Conservation (phyloP, 2,888 invertebrate species). For the Zaprionus bogoriensis region DNA sequence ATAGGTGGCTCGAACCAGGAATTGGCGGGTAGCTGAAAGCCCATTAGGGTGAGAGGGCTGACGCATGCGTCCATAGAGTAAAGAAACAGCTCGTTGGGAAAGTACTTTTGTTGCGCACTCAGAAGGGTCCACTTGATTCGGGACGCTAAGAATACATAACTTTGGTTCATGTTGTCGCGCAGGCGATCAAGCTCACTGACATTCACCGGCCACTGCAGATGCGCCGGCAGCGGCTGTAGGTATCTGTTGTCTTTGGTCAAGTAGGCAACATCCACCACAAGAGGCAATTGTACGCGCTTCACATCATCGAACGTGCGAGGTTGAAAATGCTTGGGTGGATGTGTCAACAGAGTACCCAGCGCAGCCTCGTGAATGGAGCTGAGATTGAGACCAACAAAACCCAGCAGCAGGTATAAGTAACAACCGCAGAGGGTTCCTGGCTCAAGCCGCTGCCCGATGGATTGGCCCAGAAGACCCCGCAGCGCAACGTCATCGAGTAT, state of each 20-base stretch:
- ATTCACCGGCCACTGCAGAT: constrained; percentile 1
- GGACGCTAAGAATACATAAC: constrained; percentile 49
- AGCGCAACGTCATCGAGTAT: constrained; percentile 57
- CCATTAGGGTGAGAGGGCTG: constrained; percentile 22
- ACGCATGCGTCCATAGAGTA: constrained; percentile 59
- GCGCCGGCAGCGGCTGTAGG: background rate
- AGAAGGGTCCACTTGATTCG: constrained; percentile 53
- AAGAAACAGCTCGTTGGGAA: constrained; percentile 50
- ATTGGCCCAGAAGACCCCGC: constrained; percentile 62
- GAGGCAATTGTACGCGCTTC: constrained; percentile 9
- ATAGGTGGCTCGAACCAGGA: constrained; percentile 52
- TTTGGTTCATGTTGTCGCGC: constrained; percentile 47
- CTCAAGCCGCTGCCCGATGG: constrained; percentile 24
- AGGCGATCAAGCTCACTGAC: constrained; percentile 24
- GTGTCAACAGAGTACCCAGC: constrained; percentile 59
- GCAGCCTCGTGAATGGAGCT: constrained; percentile 56
- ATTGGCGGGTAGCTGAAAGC: constrained; percentile 44
- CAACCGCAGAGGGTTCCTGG: constrained; percentile 5
- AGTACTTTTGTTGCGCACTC: constrained; percentile 58
- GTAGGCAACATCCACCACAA: constrained; percentile 30
- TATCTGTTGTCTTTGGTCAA: background rate
- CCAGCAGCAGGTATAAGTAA: constrained; percentile 48
- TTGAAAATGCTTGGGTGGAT: constrained; percentile 55
- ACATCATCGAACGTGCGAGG: constrained; percentile 52
- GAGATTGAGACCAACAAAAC: constrained; percentile 52